Evolutionary conservation across 1,140 invertebrate genomes (phyloP).

Genomic region (Hypothenemus hampei): DNA sequence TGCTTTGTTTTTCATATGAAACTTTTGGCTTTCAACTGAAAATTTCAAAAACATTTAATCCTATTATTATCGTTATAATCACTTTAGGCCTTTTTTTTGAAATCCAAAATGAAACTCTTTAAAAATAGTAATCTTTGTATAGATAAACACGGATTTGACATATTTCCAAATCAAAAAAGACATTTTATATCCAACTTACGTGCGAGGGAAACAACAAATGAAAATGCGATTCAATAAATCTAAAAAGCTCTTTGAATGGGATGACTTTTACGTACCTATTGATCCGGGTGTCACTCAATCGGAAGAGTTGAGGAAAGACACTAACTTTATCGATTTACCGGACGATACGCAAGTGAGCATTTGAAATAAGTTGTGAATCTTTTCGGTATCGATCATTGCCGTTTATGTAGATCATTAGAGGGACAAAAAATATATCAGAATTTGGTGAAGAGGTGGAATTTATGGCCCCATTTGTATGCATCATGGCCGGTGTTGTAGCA

Average conservation of each 20-base stretch:
- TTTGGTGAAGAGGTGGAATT: slow-evolving; percentile 39
- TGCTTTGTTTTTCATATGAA: background rate
- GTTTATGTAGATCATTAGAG: slow-evolving; percentile 42
- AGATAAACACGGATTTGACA: slow-evolving; percentile 33
- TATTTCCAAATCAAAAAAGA: slow-evolving; percentile 30
- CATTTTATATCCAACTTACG: slow-evolving; percentile 28
- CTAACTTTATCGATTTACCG: slow-evolving; percentile 49
- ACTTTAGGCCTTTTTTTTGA: too few species aligned
- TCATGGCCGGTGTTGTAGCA: slow-evolving; percentile 52
- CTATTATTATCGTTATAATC: too few species aligned
- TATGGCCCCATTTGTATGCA: slow-evolving; percentile 49
- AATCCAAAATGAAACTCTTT: too few species aligned
- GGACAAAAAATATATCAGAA: slow-evolving; percentile 43
- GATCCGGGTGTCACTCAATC: slow-evolving; percentile 41
- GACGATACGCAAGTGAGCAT: slow-evolving; percentile 45
- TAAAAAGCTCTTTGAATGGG: slow-evolving; percentile 14
- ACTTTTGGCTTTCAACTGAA: too few species aligned
- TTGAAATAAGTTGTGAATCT: background rate
- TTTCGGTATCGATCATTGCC: background rate
- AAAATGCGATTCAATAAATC: slow-evolving; percentile 9
- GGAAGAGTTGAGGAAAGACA: slow-evolving; percentile 47
- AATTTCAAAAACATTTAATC: too few species aligned
- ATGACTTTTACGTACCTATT: slow-evolving; percentile 17
- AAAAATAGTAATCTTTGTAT: too few species aligned
- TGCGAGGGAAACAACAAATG: slow-evolving; percentile 27